phyloP scores from a whole-genome alignment of 2,797 vertebrate genomes.

The Rhincodon typus region DNA sequence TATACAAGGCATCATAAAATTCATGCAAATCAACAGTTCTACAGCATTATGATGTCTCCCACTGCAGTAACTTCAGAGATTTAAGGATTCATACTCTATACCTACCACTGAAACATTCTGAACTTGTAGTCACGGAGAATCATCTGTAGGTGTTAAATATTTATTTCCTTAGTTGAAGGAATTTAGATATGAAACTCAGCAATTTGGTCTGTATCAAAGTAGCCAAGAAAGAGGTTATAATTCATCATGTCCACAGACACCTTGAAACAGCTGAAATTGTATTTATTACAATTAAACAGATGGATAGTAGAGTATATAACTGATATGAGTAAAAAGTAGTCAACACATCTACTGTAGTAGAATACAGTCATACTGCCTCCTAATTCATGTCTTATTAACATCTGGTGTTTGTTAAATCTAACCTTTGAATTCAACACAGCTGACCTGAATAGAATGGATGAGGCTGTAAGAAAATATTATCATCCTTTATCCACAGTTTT shows the following conservation, averaged over 20 bases:
- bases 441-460: not conserved
- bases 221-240: not conserved
- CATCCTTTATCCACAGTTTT: not conserved
- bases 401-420: not conserved
- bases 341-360: not conserved
- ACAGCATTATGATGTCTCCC: not conserved
- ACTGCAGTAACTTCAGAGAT: not conserved
- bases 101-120: not conserved
- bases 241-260: not conserved
- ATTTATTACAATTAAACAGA: not conserved
- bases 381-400: not conserved
- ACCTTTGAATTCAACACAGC: not conserved
- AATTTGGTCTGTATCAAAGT: not conserved
- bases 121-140: not conserved
- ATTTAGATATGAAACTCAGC: not conserved
- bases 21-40: slow-evolving; percentile 24
- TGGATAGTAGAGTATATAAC: not conserved
- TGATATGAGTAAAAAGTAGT: not conserved
- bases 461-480: not conserved
- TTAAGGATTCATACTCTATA: not conserved
- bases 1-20: slow-evolving; percentile 15
- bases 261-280: not conserved
- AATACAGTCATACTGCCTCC: not conserved
- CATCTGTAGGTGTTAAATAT: slow-evolving; percentile 5
- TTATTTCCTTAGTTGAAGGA: not conserved